Percentiles rank a stretch among this genome's conserved stretches.
phyloP scores from a whole-genome alignment of 2,888 invertebrate species.

The Nomada hirtipes region DNA sequence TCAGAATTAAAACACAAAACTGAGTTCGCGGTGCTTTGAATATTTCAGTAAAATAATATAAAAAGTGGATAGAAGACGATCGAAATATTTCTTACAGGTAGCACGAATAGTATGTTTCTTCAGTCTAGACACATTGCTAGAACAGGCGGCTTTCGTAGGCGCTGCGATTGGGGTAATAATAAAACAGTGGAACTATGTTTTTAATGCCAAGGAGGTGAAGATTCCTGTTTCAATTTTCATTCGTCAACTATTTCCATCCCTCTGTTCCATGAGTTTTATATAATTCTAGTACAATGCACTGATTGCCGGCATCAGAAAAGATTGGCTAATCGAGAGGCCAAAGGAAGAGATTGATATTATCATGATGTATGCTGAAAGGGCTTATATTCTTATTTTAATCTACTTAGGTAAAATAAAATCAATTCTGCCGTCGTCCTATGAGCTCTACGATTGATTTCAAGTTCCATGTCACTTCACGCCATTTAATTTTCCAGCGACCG shows the following conservation, averaged over 20 bases:
- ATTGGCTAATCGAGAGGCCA: background rate
- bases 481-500: background rate
- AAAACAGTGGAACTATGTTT: background rate
- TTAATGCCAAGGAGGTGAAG: background rate
- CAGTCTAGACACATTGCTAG: background rate
- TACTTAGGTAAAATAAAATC: background rate
- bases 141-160: background rate
- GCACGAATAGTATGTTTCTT: background rate
- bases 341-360: conserved; percentile 6
- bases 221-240: background rate
- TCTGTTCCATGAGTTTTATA: background rate
- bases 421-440: fast-evolving
- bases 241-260: background rate
- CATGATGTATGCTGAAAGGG: background rate
- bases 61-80: background rate
- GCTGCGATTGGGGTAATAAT: fast-evolving
- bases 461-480: too few species aligned
- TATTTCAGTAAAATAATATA: background rate
- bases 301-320: background rate
- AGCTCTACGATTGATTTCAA: background rate
- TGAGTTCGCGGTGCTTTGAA: too few species aligned
- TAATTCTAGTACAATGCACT: conserved; percentile 9
- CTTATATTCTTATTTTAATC: background rate
- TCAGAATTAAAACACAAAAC: fast-evolving
- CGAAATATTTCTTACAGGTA: background rate